Base-by-base conservation (phyloP, 2,888 invertebrate genomes). In the Volucella bombylans region DNA sequence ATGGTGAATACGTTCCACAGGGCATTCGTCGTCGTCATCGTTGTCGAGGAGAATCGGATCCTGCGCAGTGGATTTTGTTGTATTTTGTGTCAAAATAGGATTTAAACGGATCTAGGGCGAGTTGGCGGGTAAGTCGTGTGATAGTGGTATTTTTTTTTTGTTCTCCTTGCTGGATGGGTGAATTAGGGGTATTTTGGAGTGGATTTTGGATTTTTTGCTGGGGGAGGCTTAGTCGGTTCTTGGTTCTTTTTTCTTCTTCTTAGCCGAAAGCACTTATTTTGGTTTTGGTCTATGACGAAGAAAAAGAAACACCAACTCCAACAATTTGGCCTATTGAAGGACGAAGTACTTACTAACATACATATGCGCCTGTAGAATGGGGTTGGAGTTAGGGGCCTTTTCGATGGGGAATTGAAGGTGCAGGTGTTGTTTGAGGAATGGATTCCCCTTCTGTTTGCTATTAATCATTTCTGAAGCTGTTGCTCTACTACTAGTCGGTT, bases 41-140 rank as follows among this genome's bases (percentile, higher is more conserved):
- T 23, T 2, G 18, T 23, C 18, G 39, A 3, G 1, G n/a, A 54
- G 12, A 38, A 38, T 14, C 23, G 54, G 41, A 45, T 18, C 64
- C 12, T 71, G 69, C 81, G 69, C 69, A 45, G 8, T 23, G n/a
- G 1, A 10, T 2, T 8, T 15, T n/a, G 41, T 67, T 67, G 64
- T 59, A 59, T 67, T 54, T 45, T 82, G 72, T 82, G 73, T 83
- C 71, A 61, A 68, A 82, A 68, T 45, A 67, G 45, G 45, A 76
- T 49, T 59, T 49, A 4, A 4, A 6, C 14, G 61, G 14, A 61
- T 76, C 54, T 43, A 61, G 54, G 61, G 55, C 50, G 59, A 71
- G 64, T 69, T 62, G 68, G 55, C 61, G 78, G 62, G 39, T 62
- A 68, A 31, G 31, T 54, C n/a, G 55, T 31, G 50, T 31, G 6